Evolutionary conservation across 2,797 vertebrate species (phyloP), one percentile per base, ranked within the genome.

Genomic region (Phrynocephalus guinanensis): DNA sequence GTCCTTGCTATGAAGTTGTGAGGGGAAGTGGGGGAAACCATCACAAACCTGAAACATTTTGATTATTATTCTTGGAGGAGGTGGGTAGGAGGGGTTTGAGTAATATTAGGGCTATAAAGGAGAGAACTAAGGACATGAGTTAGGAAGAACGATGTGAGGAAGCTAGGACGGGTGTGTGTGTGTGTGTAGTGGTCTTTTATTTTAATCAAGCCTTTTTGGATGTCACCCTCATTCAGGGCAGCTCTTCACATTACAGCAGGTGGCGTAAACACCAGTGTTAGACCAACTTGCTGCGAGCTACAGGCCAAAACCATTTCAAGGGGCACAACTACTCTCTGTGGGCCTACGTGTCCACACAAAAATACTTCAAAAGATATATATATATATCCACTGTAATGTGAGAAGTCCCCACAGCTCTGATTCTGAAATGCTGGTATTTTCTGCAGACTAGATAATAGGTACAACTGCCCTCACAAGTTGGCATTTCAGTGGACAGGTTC

Each of bases 1-100:
- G 38, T 68, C n/a, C 73, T 75, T 68, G 50, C 33, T 84, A 77
- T 76, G 83, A 68, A 88, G 73, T 44, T 82, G 44, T 68, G 77
- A 73, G 33, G 26, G 11, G 38, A n/a, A 30, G 18, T 9, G 16
- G 66, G 5, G 30, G 38, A 87, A 44, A 44, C 38, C 20, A 30
- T 56, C 24, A 84, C 52, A 79, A 26, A 20, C 48, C 44, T 66
- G 26, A 15, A 80, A 72, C 24, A 52, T 30, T 52, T 28, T 33
- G 38, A n/a, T 82, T 76, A 9, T 44, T 33, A 56, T 52, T 81
- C 71, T 5, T 52, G 68, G 79, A 26, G 44, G 33, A 76, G 16
- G 60, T 13, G 3, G 56, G 44, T 28, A 71, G 20, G 26, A 1
- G 1, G 16, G 1, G 10, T 50, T 81, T 50, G 28, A 13, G 8